Percentiles rank a stretch among this genome's conserved stretches.
Evolutionary conservation across 2,113 vertebrate genomes (phyloP).

Genomic region (Bubo blakistoni): DNA sequence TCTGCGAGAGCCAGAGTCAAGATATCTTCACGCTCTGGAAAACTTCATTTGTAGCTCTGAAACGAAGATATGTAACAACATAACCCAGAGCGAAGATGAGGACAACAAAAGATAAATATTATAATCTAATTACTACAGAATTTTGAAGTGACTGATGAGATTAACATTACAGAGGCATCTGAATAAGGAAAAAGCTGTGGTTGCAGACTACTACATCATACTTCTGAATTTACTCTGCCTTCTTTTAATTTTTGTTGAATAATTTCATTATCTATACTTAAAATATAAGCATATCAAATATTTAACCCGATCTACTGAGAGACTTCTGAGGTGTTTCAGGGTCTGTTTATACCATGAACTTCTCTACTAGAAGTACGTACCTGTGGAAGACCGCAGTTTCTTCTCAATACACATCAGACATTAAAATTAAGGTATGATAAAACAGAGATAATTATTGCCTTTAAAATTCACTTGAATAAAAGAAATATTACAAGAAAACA

Average conservation of each 20-base stretch:
- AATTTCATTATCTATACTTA: not conserved
- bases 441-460: not conserved
- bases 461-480: not conserved
- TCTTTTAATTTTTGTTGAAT: not conserved
- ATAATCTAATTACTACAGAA: not conserved
- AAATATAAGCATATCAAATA: not conserved
- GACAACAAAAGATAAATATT: not conserved
- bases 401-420: not conserved
- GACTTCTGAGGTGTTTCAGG: not conserved
- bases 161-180: not conserved
- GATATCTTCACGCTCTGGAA: not conserved
- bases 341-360: not conserved
- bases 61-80: not conserved
- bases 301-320: not conserved
- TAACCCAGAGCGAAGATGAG: not conserved
- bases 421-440: not conserved
- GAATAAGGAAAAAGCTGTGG: not conserved
- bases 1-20: not conserved
- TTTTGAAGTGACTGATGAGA: not conserved
- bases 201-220: not conserved
- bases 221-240: not conserved
- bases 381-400: not conserved
- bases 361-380: not conserved
- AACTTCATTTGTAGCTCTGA: not conserved
- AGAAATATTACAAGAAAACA: not conserved